Percentiles rank a stretch among this genome's conserved stretches.
These are phyloP conservation scores for Callyntrura sp. DNA, from an alignment of 2,888 invertebrate genomes.

Conservation along the genomic window DNA sequence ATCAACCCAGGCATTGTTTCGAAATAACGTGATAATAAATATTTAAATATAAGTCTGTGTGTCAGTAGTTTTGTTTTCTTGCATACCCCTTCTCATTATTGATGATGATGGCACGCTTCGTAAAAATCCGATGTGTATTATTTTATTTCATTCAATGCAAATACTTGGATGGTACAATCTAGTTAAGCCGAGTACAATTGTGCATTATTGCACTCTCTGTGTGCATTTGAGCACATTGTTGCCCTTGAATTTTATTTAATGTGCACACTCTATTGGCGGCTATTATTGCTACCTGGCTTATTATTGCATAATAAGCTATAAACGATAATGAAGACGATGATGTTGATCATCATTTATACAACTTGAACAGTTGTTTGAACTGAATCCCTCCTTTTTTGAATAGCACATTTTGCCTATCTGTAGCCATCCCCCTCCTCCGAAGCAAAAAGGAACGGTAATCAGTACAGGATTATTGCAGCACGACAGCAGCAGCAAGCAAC, in stretches of 20 bases:
- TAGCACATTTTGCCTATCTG: too few species aligned
- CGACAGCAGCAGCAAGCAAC: neutral
- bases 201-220: too few species aligned
- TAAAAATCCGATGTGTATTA: too few species aligned
- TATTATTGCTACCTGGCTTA: too few species aligned
- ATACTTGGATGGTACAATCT: neutral
- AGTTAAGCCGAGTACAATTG: neutral
- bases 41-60: slow-evolving; percentile 72
- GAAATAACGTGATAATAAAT: too few species aligned
- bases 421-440: too few species aligned
- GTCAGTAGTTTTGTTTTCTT: slow-evolving; percentile 70
- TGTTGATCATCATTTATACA: neutral
- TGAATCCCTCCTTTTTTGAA: slow-evolving; percentile 33
- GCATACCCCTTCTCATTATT: too few species aligned
- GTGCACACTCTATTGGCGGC: neutral
- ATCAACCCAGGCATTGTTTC: too few species aligned
- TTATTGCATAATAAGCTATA: neutral
- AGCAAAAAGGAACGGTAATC: slow-evolving; percentile 36
- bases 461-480: slow-evolving; percentile 7
- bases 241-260: neutral
- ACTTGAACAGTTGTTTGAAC: slow-evolving; percentile 39
- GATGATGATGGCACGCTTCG: slow-evolving; percentile 59
- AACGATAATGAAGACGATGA: neutral
- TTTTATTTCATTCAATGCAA: too few species aligned
- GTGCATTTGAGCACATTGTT: slow-evolving; percentile 6